Conservation (phyloP, 2,113 vertebrate genomes). For the Tragelaphus scriptus region DNA sequence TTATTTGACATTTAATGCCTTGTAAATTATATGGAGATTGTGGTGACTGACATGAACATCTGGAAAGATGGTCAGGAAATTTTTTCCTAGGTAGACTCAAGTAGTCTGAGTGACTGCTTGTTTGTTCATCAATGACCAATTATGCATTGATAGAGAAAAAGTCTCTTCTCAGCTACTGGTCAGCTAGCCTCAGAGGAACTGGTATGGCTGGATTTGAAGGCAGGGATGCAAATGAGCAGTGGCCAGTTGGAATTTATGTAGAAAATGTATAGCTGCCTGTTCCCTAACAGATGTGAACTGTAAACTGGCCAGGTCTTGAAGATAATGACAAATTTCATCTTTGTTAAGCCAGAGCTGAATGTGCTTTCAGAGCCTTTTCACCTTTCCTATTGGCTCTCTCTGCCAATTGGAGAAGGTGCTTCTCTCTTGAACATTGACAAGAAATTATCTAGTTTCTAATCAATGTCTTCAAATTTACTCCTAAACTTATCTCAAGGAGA, state of each 20-base stretch:
- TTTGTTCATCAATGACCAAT: slow-evolving; percentile 78
- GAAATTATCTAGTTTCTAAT: background rate
- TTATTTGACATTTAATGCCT: slow-evolving; percentile 83
- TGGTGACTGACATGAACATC: slow-evolving; percentile 75
- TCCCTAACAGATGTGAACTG: slow-evolving; percentile 27
- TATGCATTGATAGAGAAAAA: slow-evolving; percentile 76
- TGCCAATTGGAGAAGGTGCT: background rate
- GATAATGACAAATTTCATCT: background rate
- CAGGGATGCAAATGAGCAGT: slow-evolving; percentile 48
- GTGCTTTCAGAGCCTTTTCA: slow-evolving; percentile 8
- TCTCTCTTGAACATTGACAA: background rate
- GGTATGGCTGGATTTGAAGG: slow-evolving; percentile 33
- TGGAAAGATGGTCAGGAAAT: slow-evolving; percentile 66
- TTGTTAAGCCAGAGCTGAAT: slow-evolving; percentile 26
- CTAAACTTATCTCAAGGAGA: background rate
- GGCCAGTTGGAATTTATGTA: slow-evolving; percentile 54
- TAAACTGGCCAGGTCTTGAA: slow-evolving; percentile 25
- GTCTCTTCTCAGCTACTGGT: slow-evolving; percentile 60
- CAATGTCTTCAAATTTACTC: background rate
- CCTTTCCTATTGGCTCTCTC: background rate
- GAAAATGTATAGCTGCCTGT: slow-evolving; percentile 38
- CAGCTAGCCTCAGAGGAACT: slow-evolving; percentile 55
- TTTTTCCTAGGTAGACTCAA: slow-evolving; percentile 60
- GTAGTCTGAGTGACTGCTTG: slow-evolving; percentile 67
- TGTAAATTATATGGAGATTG: slow-evolving; percentile 79